These are phyloP conservation scores for Halcyon chelicuti DNA, from an alignment of 2,797 vertebrate species.

Conservation along the genomic window DNA sequence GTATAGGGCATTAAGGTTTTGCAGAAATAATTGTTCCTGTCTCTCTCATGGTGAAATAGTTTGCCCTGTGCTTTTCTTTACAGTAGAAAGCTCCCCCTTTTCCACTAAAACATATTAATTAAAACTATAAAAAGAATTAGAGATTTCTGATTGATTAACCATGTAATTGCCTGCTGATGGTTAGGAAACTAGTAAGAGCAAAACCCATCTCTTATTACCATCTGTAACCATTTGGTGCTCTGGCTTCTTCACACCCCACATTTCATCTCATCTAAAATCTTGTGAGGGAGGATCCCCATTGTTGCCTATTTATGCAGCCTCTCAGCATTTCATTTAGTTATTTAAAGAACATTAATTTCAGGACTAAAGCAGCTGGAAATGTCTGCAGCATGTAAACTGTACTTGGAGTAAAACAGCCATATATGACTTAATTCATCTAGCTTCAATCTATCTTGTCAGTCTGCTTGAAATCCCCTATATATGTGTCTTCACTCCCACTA, in stretches of 20 bases:
- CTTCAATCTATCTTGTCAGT: background rate
- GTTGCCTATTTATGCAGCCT: slow-evolving; percentile 4
- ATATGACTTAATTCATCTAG: background rate
- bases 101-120: background rate
- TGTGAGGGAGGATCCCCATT: background rate
- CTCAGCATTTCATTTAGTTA: slow-evolving; percentile 8
- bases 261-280: background rate
- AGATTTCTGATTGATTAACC: background rate
- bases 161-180: background rate
- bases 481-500: background rate
- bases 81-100: background rate
- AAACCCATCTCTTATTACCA: background rate
- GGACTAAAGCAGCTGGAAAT: background rate
- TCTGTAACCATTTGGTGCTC: background rate
- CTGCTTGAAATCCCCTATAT: background rate
- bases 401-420: background rate
- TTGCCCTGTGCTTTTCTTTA: background rate
- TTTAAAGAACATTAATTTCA: slow-evolving; percentile 20
- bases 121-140: background rate
- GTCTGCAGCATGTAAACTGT: background rate
- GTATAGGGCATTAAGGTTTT: background rate
- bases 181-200: background rate
- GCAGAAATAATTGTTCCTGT: background rate
- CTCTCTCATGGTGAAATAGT: background rate
- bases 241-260: background rate